A percentile compares a stretch with the other conserved stretches of the same genome.
Evolutionary conservation across 2,113 vertebrate species (phyloP).

Genomic region (Edolisoma coerulescens): DNA sequence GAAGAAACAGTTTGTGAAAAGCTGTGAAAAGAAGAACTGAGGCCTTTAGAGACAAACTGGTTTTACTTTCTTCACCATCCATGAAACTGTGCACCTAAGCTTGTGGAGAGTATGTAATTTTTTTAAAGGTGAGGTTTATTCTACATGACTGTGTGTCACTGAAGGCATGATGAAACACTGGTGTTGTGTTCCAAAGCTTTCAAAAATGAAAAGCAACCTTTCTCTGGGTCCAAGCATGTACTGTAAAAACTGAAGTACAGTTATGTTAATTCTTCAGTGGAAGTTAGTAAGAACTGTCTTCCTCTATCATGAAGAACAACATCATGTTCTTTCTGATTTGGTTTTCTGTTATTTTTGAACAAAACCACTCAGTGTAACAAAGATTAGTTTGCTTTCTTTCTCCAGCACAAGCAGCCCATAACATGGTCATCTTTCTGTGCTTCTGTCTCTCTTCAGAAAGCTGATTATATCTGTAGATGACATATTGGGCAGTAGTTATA

Average conservation of each 20-base stretch:
- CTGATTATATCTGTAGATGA: not conserved
- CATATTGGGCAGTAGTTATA: not conserved
- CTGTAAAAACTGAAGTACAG: not conserved
- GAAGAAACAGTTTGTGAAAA: not conserved
- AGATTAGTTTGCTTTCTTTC: not conserved
- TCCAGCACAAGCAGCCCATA: not conserved
- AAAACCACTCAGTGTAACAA: not conserved
- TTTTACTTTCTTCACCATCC: not conserved
- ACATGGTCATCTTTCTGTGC: not conserved
- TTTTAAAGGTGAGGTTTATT: not conserved
- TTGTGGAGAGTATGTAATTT: not conserved
- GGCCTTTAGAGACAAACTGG: not conserved
- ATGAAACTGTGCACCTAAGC: not conserved
- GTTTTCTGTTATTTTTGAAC: not conserved
- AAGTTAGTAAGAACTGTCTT: not conserved
- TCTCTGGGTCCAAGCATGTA: not conserved
- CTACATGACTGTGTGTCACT: not conserved
- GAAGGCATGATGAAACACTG: not conserved
- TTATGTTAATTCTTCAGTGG: not conserved
- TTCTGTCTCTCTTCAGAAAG: not conserved
- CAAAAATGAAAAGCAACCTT: not conserved
- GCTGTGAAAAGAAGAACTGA: not conserved
- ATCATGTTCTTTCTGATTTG: not conserved
- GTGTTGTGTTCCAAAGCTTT: not conserved
- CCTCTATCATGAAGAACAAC: not conserved